These are phyloP conservation scores for Thymelicus lineola DNA, from an alignment of 2,888 invertebrate species.

Conservation along the genomic window DNA sequence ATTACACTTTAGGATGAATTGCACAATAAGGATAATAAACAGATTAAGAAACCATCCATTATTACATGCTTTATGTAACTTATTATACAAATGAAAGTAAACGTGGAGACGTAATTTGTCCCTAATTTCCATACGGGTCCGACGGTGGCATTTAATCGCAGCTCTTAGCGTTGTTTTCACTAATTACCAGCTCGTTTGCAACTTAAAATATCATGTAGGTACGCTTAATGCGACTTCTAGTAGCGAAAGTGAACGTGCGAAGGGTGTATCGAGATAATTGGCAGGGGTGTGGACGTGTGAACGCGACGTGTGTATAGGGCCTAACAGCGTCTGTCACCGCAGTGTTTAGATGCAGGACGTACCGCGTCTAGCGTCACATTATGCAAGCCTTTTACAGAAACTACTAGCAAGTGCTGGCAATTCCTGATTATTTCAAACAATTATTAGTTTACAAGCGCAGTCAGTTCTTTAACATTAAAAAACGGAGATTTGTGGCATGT, in stretches of 20 bases:
- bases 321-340: slow-evolving; percentile 57
- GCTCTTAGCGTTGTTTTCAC: slow-evolving; percentile 78
- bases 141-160: slow-evolving; percentile 70
- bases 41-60: slow-evolving; percentile 73
- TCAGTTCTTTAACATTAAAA: slow-evolving; percentile 48
- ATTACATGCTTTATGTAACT: slow-evolving; percentile 71
- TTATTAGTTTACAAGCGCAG: slow-evolving; percentile 45
- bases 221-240: slow-evolving; percentile 56
- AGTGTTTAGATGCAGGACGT: slow-evolving; percentile 41
- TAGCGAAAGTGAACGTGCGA: slow-evolving; percentile 70
- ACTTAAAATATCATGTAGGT: slow-evolving; percentile 72
- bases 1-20: slow-evolving; percentile 55
- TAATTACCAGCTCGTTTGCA: slow-evolving; percentile 84
- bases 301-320: slow-evolving; percentile 60
- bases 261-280: slow-evolving; percentile 74
- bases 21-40: slow-evolving; percentile 64
- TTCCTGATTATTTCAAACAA: slow-evolving; percentile 68
- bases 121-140: slow-evolving; percentile 80
- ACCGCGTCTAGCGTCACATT: slow-evolving; percentile 51
- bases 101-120: slow-evolving; percentile 79
- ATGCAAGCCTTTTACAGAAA: slow-evolving; percentile 59
- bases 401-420: slow-evolving; percentile 60
- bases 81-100: slow-evolving; percentile 77
- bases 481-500: too few species aligned
- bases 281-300: slow-evolving; percentile 63